These are phyloP conservation scores for Pachyseris speciosa DNA, from an alignment of 64 coral and sea anemone species.

Conservation along the genomic window DNA sequence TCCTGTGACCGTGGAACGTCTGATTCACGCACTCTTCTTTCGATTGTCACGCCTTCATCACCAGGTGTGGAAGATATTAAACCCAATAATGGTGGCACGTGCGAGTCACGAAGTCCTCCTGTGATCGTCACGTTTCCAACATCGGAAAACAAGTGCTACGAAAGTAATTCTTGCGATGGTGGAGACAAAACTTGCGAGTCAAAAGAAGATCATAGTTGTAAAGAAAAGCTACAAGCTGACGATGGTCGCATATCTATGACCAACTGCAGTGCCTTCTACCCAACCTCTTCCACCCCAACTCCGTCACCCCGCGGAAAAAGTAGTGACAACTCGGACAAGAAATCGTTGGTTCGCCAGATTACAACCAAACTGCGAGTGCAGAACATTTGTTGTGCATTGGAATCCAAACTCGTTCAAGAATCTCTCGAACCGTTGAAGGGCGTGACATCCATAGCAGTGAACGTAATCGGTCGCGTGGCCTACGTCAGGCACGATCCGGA, in stretches of 20 bases:
- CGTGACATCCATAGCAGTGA: constrained; percentile 76
- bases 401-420: constrained; percentile 79
- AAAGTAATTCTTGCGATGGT: neutral
- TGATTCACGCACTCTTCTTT: no score
- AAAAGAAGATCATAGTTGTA: neutral
- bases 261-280: neutral
- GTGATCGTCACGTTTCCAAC: neutral
- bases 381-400: constrained; percentile 96
- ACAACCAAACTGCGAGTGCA: constrained; percentile 97
- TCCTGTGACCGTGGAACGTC: no score
- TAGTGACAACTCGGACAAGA: neutral
- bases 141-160: neutral
- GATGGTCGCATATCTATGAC: neutral
- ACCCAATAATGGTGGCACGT: no score
- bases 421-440: constrained; percentile 74
- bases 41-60: no score
- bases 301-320: neutral
- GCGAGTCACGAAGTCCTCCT: no score
- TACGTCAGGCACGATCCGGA: constrained; percentile 87
- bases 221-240: neutral
- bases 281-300: neutral
- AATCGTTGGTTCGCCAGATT: neutral
- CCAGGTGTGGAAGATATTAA: no score
- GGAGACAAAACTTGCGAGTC: neutral
- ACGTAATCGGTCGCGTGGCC: constrained; percentile 93